Evolutionary conservation across 2,113 vertebrate species (phyloP), one percentile per base, ranked within the genome.

Genomic region (Thymallus thymallus): DNA sequence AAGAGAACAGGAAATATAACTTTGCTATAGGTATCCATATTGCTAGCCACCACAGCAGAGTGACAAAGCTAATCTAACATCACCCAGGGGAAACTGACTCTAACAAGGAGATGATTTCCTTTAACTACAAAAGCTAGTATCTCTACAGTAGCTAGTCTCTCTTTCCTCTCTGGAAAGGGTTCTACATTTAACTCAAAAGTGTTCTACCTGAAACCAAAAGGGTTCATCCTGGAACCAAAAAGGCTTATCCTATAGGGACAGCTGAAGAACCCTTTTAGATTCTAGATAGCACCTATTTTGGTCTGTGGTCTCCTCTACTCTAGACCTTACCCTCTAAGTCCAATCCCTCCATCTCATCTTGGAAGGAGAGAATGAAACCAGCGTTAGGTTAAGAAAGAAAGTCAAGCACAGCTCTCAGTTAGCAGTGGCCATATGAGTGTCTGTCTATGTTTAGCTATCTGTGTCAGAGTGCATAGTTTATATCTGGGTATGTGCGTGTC

Each of bases 291-390:
- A 41, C 35, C 9, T 41, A 9, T 41, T 41, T 41, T 41, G 26
- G 26, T 26, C 26, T 26, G 35, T 41, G 35, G 35, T 69, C 66
- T 73, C 70, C 74, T 78, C 76, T 89, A 71, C 80, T 63, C 73
- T 74, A 70, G 18, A 9, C 78, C 92, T 93, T 92, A 93, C 91
- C 91, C 92, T 94, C 91, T 76, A 93, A 77, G 80, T 91, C 89
- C 91, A 91, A 87, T 71, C 91, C 91, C 75, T 93, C 92, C 90
- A 92, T 90, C 83, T 92, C 90, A 86, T 92, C 92, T 93, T 90
- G 82, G 72, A 76, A 79, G 82, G 58, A 80, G 61, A 91, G 69
- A 90, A 88, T 82, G 60, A 87, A 74, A 88, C 69, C 68, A 63
- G 69, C n/a, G 78, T 89, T 88, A 83, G 80, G 74, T 71, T 74